Base-by-base conservation (phyloP, 2,797 vertebrate genomes). In the Peromyscus attwateri region DNA sequence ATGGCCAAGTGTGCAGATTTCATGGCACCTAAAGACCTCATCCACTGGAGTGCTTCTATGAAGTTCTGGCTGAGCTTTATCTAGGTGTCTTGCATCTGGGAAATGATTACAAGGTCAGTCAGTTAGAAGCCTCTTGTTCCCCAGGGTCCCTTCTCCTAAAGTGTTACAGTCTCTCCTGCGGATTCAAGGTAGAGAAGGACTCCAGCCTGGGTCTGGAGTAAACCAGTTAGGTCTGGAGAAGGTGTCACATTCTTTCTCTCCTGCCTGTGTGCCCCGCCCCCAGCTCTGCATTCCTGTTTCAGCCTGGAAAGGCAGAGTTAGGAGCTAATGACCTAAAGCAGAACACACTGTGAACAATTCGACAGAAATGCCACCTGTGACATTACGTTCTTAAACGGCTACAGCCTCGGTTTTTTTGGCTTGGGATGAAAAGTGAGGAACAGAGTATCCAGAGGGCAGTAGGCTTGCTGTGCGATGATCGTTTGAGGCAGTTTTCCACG, bases 241-340 rank as follows among this genome's bases (percentile, higher is more conserved):
- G 57, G 55, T 43, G 55, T 55, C 37, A 1, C 0, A 0, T 29
- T 29, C 80, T 37, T 40, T 31, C 25, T 75, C 79, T n/a, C 46
- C n/a, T 3, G 40, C 19, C 55, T 37, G 34, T 43, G 23, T 4
- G 6, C 40, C 31, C 21, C 21, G 1, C 6, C 37, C 21, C 34
- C 84, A 66, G 29, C 21, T 21, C 34, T 8, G 40, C 10, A 8
- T 29, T 25, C 13, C 16, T 84, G 43, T 17, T 43, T 52, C 46
- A 77, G 46, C 40, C 9, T 1, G 77, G 88, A 40, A 77, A 76
- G 46, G 46, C 0, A n/a, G 55, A 3, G 52, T 70, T 46, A 68
- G 70, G 57, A 71, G 73, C 57, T 87, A 94, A 85, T n/a, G 77
- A 92, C 52, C 49, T 95, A 88, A 96, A 95, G 75, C 43, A 43